Conservation (phyloP, 2,888 invertebrate genomes). For the Pollenia angustigena region DNA sequence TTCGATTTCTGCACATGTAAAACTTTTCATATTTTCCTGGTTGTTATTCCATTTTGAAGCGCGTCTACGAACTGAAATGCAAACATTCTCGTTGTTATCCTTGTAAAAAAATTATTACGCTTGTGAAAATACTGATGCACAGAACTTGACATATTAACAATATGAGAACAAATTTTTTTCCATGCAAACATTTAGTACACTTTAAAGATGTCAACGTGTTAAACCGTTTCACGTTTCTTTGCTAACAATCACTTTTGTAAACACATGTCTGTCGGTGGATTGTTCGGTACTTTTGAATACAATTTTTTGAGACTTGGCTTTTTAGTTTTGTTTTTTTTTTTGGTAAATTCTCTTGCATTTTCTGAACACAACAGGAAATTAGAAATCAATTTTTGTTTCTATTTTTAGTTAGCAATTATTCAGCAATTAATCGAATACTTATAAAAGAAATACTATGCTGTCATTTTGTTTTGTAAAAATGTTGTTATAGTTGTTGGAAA, state of each 20-base stretch:
- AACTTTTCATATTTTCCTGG: conserved; percentile 30
- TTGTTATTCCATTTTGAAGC: conserved; percentile 23
- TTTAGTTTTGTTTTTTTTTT: conserved; percentile 18
- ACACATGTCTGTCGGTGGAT: too few species aligned
- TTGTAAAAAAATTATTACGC: too few species aligned
- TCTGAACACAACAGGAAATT: conserved; percentile 63
- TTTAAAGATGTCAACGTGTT: too few species aligned
- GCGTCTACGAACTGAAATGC: neutral
- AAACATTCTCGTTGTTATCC: neutral
- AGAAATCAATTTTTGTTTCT: conserved; percentile 52
- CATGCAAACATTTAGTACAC: too few species aligned
- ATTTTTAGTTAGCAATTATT: conserved; percentile 44
- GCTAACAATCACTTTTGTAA: too few species aligned
- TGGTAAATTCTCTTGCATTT: conserved; percentile 32
- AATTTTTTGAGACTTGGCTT: neutral
- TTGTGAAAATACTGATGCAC: too few species aligned
- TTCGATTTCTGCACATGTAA: neutral
- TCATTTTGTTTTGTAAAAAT: neutral
- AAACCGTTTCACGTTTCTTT: too few species aligned
- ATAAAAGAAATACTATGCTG: conserved; percentile 2
- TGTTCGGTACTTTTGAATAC: neutral
- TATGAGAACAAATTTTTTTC: too few species aligned
- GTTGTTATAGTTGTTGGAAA: neutral
- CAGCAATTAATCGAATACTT: conserved; percentile 64
- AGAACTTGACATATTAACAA: too few species aligned